These are phyloP conservation scores for Pollenia amentaria DNA, from an alignment of 2,888 invertebrate species.

Conservation along the genomic window DNA sequence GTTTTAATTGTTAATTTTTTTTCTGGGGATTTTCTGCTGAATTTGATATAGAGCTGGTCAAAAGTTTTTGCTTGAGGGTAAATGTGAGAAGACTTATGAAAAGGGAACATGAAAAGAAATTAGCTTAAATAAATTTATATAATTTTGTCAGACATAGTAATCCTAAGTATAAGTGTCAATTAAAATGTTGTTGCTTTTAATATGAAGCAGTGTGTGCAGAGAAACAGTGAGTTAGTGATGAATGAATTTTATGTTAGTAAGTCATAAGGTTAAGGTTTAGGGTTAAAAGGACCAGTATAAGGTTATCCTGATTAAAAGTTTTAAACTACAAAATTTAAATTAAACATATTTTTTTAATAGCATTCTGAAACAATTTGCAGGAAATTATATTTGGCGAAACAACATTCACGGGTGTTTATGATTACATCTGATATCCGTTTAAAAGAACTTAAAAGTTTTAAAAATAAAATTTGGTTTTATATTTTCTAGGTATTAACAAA, in stretches of 20 bases:
- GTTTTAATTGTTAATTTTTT: slow-evolving; percentile 61
- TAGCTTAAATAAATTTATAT: slow-evolving; percentile 65
- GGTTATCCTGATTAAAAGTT: not conserved
- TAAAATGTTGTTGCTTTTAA: slow-evolving; percentile 55
- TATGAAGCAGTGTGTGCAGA: not conserved
- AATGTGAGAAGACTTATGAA: not conserved
- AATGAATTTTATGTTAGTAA: not conserved
- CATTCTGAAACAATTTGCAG: too few relatives aligned
- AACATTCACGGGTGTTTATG: too few relatives aligned
- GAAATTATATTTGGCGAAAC: too few relatives aligned
- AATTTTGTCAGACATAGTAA: slow-evolving; percentile 59
- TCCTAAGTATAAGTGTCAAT: slow-evolving; percentile 70
- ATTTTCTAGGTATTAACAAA: too few relatives aligned
- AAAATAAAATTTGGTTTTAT: too few relatives aligned
- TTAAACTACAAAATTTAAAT: not conserved
- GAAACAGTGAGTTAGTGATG: too few relatives aligned
- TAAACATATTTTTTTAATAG: too few relatives aligned
- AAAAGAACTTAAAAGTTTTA: too few relatives aligned
- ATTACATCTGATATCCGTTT: too few relatives aligned
- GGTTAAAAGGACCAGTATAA: not conserved
- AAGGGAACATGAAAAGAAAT: slow-evolving; percentile 21
- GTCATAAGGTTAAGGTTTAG: not conserved
- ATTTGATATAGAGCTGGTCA: slow-evolving; percentile 37
- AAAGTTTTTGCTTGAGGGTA: slow-evolving; percentile 32
- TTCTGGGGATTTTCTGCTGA: not conserved